phyloP scores from a whole-genome alignment of 2,113 vertebrate species.

The Phainopepla nitens region DNA sequence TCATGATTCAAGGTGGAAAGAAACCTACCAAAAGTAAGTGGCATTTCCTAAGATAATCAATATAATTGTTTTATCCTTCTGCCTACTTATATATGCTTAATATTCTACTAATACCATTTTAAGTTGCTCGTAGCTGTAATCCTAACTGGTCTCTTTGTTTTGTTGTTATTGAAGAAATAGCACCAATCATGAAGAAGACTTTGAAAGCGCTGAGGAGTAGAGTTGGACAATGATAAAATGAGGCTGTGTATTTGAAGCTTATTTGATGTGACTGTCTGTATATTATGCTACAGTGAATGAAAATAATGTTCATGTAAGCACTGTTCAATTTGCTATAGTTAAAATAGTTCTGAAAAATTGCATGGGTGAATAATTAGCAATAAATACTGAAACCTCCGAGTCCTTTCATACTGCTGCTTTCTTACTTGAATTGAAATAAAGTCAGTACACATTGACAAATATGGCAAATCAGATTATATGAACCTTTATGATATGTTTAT shows the following conservation, averaged over 20 bases:
- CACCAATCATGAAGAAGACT: conserved; percentile 87
- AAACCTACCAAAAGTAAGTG: conserved; percentile 76
- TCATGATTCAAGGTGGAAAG: conserved; percentile 63
- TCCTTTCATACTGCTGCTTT: not conserved
- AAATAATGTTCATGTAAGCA: not conserved
- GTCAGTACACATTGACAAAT: not conserved
- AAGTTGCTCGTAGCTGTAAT: not conserved
- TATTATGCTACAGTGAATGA: not conserved
- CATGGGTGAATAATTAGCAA: not conserved
- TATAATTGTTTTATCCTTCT: not conserved
- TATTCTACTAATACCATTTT: not conserved
- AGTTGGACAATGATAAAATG: conserved; percentile 65
- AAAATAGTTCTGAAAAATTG: not conserved
- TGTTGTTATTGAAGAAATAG: conserved; percentile 67
- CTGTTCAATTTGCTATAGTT: not conserved
- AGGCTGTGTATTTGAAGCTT: not conserved
- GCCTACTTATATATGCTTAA: not conserved
- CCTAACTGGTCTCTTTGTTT: not conserved
- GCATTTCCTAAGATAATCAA: not conserved
- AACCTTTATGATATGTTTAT: not conserved
- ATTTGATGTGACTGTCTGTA: not conserved
- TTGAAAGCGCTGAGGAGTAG: conserved; percentile 79
- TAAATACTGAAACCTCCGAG: not conserved
- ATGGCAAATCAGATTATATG: not conserved
- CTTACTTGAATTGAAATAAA: not conserved